Evolutionary conservation across 2,797 vertebrate genomes (phyloP), one percentile per base, ranked within the genome.

Genomic region (Halcyon smyrnensis): DNA sequence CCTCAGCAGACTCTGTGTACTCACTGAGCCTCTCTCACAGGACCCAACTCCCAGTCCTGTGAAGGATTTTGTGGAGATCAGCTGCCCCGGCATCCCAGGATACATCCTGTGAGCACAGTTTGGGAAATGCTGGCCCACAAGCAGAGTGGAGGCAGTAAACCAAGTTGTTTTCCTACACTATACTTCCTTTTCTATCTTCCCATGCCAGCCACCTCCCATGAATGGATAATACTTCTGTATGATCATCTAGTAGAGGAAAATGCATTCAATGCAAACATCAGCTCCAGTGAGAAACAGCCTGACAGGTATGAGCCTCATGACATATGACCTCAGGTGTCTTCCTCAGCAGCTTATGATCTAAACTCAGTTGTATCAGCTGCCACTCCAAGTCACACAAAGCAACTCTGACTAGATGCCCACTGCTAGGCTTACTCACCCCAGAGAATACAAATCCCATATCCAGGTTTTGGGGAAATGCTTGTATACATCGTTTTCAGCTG

Each of bases 401-500:
- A 30, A 75, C n/a, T 11, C 71, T 83, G 45, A 43, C 25, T 48
- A 77, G 81, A n/a, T 4, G 9, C 25, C 9, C 62, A 97, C 97
- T 60, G 25, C 16, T n/a, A 27, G 34, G 24, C 39, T 90, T 78
- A 96, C 96, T 97, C 51, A 97, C 96, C 98, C 98, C 46, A 99
- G 96, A 85, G 97, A 24, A 88, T 98, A 97, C 10, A 99, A 97
- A 92, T 98, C 96, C 98, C 98, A 99, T 81, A 99, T 97, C 98
- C 98, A 99, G 7, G 98, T 98, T 93, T 98, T 97, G 6, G 98
- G 96, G 48, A 99, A 98, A 93, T 97, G 98, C 2, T 85, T 98
- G 83, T 98, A 97, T 73, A 97, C 20, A 11, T 97, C 98, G 92
- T 97, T 91, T 84, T 76, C 74, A 56, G 43, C 15, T 84, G 67